phyloP scores from a whole-genome alignment of 2,797 vertebrate species.

The Petrocephalus sullivani region DNA sequence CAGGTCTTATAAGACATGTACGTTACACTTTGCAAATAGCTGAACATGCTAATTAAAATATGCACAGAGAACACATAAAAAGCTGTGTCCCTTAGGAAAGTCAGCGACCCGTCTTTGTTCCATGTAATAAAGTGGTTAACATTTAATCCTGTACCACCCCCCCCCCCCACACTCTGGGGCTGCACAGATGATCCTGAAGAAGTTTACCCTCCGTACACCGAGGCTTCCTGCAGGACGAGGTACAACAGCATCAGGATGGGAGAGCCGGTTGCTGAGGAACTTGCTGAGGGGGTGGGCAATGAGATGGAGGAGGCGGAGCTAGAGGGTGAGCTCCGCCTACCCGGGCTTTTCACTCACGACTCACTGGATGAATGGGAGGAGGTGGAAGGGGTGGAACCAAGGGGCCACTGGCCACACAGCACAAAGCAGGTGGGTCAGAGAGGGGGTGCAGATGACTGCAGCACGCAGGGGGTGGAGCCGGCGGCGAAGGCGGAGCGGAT shows the following conservation, averaged over 20 bases:
- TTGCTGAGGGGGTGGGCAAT: conserved; percentile 76
- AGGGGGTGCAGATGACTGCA: conserved; percentile 23
- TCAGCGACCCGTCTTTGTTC: not conserved
- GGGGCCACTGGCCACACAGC: not conserved
- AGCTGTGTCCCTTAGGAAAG: not conserved
- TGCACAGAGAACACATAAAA: not conserved
- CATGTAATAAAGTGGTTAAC: not conserved
- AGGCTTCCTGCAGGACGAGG: conserved; percentile 46
- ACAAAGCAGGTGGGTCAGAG: not conserved
- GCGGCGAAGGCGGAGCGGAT: conserved; percentile 77
- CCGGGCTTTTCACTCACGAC: not conserved
- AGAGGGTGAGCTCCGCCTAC: conserved; percentile 27
- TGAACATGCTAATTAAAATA: not conserved
- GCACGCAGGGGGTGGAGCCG: conserved; percentile 71
- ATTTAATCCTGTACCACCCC: not conserved
- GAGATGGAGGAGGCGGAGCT: conserved; percentile 35
- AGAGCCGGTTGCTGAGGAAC: conserved; percentile 78
- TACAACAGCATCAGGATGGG: conserved; percentile 62
- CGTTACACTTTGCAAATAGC: not conserved
- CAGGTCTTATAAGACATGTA: not conserved
- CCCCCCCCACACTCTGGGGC: not conserved
- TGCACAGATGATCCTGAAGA: conserved; percentile 79
- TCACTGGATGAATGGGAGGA: conserved; percentile 25
- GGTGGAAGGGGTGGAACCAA: conserved; percentile 45
- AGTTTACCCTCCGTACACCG: conserved; percentile 74